These are phyloP conservation scores for Brachionichthys hirsutus DNA, from an alignment of 2,113 vertebrate species.

Conservation along the genomic window DNA sequence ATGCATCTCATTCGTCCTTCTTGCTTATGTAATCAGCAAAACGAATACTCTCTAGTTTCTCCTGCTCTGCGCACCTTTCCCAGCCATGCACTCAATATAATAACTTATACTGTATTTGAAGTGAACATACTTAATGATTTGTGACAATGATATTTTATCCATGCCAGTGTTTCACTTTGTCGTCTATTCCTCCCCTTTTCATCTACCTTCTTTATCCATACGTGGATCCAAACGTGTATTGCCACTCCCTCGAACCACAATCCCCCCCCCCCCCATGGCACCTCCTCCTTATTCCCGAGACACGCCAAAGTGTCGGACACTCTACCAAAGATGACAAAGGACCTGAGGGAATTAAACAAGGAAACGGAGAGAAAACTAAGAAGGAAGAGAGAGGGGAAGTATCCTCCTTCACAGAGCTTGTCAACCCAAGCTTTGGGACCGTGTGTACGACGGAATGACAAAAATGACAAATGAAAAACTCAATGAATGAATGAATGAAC, in stretches of 20 bases:
- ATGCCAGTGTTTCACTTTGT: slow-evolving; percentile 20
- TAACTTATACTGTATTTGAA: slow-evolving; percentile 50
- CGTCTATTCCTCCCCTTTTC: background rate
- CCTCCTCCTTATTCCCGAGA: slow-evolving; percentile 53
- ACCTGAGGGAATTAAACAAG: slow-evolving; percentile 67
- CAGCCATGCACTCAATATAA: slow-evolving; percentile 31
- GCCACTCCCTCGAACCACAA: slow-evolving; percentile 11
- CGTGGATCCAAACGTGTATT: slow-evolving; percentile 29
- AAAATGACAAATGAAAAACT: slow-evolving; percentile 21
- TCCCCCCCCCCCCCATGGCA: slow-evolving; percentile 18
- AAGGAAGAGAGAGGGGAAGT: slow-evolving; percentile 29
- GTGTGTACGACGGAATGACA: slow-evolving; percentile 39
- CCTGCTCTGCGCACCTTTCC: slow-evolving; percentile 16
- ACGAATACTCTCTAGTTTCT: slow-evolving; percentile 24
- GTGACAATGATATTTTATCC: slow-evolving; percentile 19
- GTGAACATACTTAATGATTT: slow-evolving; percentile 42
- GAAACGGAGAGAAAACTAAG: slow-evolving; percentile 46
- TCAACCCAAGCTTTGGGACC: slow-evolving; percentile 28
- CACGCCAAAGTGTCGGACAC: slow-evolving; percentile 81
- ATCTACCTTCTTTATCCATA: slow-evolving; percentile 20
- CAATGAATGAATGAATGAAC: slow-evolving; percentile 40
- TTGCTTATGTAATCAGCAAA: slow-evolving; percentile 24
- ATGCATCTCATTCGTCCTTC: slow-evolving; percentile 27
- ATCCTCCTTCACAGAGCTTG: slow-evolving; percentile 24
- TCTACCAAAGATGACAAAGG: slow-evolving; percentile 82